These are phyloP conservation scores for Ernsta delagoae DNA, from an alignment of 2,888 invertebrate genomes.

Conservation along the genomic window DNA sequence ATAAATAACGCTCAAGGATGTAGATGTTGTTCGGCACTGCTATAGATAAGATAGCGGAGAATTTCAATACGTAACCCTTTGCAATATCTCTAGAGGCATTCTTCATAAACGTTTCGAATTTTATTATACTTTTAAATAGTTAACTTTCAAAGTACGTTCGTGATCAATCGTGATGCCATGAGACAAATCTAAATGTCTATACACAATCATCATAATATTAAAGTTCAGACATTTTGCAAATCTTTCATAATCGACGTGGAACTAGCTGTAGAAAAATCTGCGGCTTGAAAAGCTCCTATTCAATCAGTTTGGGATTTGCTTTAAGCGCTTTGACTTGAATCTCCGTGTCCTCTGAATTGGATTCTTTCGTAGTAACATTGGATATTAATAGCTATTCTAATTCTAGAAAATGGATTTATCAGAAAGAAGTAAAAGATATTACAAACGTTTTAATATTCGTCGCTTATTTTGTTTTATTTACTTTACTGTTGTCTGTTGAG, in stretches of 20 bases:
- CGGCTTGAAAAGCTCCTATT: conserved; percentile 15
- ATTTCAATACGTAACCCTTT: background rate
- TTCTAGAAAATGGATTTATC: background rate
- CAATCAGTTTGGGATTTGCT: conserved; percentile 27
- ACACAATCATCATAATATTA: background rate
- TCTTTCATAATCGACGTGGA: background rate
- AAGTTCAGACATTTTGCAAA: background rate
- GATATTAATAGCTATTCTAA: conserved; percentile 31
- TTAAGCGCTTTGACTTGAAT: conserved; percentile 22
- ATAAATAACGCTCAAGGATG: background rate
- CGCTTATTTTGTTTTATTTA: conserved; percentile 11
- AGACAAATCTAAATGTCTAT: too few species aligned
- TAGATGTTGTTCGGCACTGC: background rate
- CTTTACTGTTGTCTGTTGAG: background rate
- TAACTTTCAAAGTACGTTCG: background rate
- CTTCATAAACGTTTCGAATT: too few species aligned
- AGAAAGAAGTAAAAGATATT: conserved; percentile 8
- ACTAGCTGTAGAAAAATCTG: conserved; percentile 9
- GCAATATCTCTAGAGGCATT: too few species aligned
- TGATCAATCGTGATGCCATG: too few species aligned
- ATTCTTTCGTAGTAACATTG: conserved; percentile 20
- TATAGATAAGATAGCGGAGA: too few species aligned
- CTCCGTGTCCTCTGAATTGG: conserved; percentile 10
- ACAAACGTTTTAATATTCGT: conserved; percentile 20
- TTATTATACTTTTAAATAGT: too few species aligned